These are phyloP conservation scores for pig (Sus scrofa) DNA, from an alignment of 2,113 vertebrate species.

Conservation along the genomic window DNA sequence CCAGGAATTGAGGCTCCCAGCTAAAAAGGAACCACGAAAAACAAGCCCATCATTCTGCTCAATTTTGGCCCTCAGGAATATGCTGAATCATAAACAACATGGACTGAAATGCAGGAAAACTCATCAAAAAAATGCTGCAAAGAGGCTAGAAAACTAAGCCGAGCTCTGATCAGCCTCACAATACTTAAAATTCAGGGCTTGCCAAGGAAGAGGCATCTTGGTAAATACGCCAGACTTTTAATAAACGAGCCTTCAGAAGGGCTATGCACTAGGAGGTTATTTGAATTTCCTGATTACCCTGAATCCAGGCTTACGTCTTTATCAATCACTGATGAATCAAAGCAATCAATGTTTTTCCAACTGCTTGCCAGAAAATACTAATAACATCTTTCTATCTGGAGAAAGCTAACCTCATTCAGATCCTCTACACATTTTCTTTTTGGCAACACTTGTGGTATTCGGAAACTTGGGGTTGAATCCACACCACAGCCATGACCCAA, in stretches of 20 bases:
- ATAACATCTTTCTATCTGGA: not conserved
- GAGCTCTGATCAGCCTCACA: not conserved
- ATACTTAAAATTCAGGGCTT: conserved; percentile 9
- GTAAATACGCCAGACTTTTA: conserved; percentile 29
- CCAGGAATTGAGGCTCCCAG: not conserved
- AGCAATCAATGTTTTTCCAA: conserved; percentile 10
- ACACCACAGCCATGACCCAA: too few species aligned
- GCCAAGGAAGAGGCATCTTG: not conserved
- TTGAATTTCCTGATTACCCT: not conserved
- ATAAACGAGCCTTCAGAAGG: not conserved
- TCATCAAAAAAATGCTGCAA: not conserved
- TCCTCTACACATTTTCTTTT: not conserved
- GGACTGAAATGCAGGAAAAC: not conserved
- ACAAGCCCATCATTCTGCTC: not conserved
- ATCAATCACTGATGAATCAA: conserved; percentile 13
- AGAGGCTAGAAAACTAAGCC: not conserved
- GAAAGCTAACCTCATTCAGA: not conserved
- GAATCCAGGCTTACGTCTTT: not conserved
- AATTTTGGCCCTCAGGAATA: not conserved
- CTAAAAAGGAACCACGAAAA: conserved; percentile 9
- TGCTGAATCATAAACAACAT: not conserved
- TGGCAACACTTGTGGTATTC: too few species aligned
- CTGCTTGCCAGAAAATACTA: conserved; percentile 16
- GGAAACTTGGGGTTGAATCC: too few species aligned
- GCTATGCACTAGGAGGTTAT: not conserved